phyloP scores from a whole-genome alignment of 2,797 vertebrate species.

The Diceros bicornis region DNA sequence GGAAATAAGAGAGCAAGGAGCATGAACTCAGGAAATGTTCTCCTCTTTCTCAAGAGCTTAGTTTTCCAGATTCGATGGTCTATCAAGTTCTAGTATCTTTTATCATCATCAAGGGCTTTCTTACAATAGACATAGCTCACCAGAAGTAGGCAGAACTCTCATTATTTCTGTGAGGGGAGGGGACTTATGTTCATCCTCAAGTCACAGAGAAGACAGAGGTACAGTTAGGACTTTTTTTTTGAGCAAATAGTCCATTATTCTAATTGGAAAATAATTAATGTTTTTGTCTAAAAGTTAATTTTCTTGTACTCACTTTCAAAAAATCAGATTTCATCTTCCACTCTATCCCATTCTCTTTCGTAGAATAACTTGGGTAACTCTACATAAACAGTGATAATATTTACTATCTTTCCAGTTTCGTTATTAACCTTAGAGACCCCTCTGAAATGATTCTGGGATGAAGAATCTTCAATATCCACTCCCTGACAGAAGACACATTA shows the following conservation, averaged over 20 bases:
- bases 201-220: background rate
- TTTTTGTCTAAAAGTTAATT: constrained; percentile 28
- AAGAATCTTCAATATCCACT: background rate
- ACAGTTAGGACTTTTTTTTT: background rate
- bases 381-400: background rate
- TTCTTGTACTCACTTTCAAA: constrained; percentile 23
- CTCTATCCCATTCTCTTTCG: background rate
- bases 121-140: background rate
- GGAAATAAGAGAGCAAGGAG: background rate
- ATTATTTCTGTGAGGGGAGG: background rate
- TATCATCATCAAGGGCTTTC: background rate
- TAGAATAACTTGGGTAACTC: background rate
- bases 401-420: background rate
- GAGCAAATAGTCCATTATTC: background rate
- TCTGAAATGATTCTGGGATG: background rate
- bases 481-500: background rate
- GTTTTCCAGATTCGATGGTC: background rate
- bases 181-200: background rate
- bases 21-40: background rate
- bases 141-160: background rate
- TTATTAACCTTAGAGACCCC: background rate
- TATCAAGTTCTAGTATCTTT: background rate
- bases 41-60: background rate
- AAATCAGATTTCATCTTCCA: constrained; percentile 10
- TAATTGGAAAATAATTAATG: background rate